Evolutionary conservation across 2,888 invertebrate genomes (phyloP).

Genomic region (Patella depressa): DNA sequence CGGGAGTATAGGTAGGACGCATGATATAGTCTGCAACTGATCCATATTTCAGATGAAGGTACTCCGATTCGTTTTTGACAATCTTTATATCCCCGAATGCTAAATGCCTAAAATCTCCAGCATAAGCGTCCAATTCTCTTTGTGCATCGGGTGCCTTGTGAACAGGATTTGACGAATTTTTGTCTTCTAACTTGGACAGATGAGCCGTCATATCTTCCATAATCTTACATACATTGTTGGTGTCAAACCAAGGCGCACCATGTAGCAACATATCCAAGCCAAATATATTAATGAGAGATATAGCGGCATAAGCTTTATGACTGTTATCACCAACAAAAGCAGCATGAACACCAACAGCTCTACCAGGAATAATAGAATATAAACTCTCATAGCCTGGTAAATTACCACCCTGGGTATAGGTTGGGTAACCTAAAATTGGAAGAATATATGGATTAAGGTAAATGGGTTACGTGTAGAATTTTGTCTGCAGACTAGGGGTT

Average conservation of each 20-base stretch:
- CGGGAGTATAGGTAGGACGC: slow-evolving; percentile 29
- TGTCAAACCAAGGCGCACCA: slow-evolving; percentile 24
- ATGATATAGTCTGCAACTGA: slow-evolving; percentile 32
- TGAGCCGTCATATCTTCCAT: slow-evolving; percentile 26
- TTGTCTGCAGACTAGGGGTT: neutral
- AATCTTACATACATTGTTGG: slow-evolving; percentile 21
- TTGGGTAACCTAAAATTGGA: slow-evolving; percentile 30
- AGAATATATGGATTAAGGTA: no score
- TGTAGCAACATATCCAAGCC: slow-evolving; percentile 34
- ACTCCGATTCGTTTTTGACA: slow-evolving; percentile 20
- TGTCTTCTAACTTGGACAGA: slow-evolving; percentile 16
- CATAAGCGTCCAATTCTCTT: slow-evolving; percentile 29
- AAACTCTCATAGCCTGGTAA: slow-evolving; percentile 42
- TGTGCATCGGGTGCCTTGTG: slow-evolving; percentile 8
- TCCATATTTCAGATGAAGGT: slow-evolving; percentile 37
- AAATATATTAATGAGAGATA: slow-evolving; percentile 34
- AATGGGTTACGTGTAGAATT: neutral
- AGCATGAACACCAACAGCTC: slow-evolving; percentile 33
- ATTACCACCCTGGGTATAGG: slow-evolving; percentile 40
- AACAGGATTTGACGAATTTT: slow-evolving; percentile 2
- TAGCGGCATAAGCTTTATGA: slow-evolving; percentile 31
- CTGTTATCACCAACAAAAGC: slow-evolving; percentile 34
- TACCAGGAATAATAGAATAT: slow-evolving; percentile 34
- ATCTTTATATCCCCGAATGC: slow-evolving; percentile 38
- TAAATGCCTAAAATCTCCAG: slow-evolving; percentile 32